A percentile compares a stretch with the other conserved stretches of the same genome.
phyloP scores from a whole-genome alignment of 1,140 invertebrate genomes.

The Zaprionus vittiger region DNA sequence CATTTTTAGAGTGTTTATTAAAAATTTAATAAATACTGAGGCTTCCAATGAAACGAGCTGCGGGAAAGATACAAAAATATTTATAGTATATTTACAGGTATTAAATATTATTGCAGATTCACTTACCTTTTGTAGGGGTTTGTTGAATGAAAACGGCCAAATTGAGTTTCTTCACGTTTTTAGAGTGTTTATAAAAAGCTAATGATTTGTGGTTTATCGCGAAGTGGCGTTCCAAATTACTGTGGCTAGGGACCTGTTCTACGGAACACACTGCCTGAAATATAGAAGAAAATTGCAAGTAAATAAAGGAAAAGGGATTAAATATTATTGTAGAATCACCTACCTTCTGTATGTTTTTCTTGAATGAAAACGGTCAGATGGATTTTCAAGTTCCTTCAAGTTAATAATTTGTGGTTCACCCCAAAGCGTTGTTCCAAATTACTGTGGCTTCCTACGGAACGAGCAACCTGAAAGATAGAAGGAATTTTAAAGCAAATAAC shows the following conservation, averaged over 20 bases:
- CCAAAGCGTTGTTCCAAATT: slow-evolving; percentile 79
- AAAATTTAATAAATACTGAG: slow-evolving; percentile 88
- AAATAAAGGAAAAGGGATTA: slow-evolving; percentile 1
- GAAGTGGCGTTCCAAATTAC: slow-evolving; percentile 85
- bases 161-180: not conserved
- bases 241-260: slow-evolving; percentile 91
- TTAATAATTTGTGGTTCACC: slow-evolving; percentile 80
- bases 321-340: slow-evolving; percentile 17
- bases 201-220: too few species aligned
- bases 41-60: slow-evolving; percentile 97
- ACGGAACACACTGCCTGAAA: slow-evolving; percentile 96
- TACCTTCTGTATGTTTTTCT: slow-evolving; percentile 92
- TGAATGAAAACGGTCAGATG: slow-evolving; percentile 24
- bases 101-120: not conserved
- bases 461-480: slow-evolving; percentile 91
- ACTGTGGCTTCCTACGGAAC: slow-evolving; percentile 97
- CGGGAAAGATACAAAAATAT: slow-evolving; percentile 86
- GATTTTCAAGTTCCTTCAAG: slow-evolving; percentile 67
- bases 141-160: slow-evolving; percentile 26
- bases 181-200: too few species aligned
- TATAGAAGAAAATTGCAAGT: slow-evolving; percentile 56
- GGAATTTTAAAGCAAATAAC: slow-evolving; percentile 33
- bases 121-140: slow-evolving; percentile 92
- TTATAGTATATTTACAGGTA: slow-evolving; percentile 14
- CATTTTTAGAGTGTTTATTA: too few species aligned